Evolutionary conservation across 2,797 vertebrate species (phyloP), one percentile per base, ranked within the genome.

Genomic region (Anisognathus igniventris): DNA sequence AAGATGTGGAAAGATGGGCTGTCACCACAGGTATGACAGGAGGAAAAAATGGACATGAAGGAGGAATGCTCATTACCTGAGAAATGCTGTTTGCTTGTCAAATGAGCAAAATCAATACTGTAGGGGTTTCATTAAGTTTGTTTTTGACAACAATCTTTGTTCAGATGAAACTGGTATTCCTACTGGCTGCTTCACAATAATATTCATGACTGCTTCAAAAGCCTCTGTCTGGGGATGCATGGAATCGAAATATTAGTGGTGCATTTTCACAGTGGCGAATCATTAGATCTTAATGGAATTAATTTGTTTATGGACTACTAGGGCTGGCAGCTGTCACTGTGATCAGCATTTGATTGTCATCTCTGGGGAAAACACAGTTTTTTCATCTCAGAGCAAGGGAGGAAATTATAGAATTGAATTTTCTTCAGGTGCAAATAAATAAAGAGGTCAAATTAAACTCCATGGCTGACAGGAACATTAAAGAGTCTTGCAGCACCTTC

Each of bases 381-480:
- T 68, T 37, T 91, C 30, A 72, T 82, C 76, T 92, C 5, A 1
- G 81, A 92, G 39, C 21, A 72, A 67, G 28, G 42, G 14, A 80
- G 17, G 80, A 79, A 84, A 89, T 64, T 12, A 61, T 10, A 81
- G 87, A 90, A 92, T 16, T 77, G 53, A 23, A 61, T 90, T 94
- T 95, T 88, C 73, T 96, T 87, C 58, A 40, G 50, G 31, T 88
- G n/a, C 31, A 89, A 92, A 87, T 72, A 96, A 95, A 92, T 62
- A 62, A 81, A 88, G 79, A 84, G 60, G 80, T 66, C 40, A 76
- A 80, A 54, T 77, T 79, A 66, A 88, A 57, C 51, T 74, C 57
- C 14, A 12, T 1, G 4, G 56, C 64, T 91, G 60, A 76, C 71
- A 88, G 60, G 33, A 94, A 21, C 15, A 17, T 53, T 44, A 22